A percentile compares a stretch with the other conserved stretches of the same genome.
phyloP scores from a whole-genome alignment of 1,140 invertebrate species.

The Amphibalanus amphitrite region DNA sequence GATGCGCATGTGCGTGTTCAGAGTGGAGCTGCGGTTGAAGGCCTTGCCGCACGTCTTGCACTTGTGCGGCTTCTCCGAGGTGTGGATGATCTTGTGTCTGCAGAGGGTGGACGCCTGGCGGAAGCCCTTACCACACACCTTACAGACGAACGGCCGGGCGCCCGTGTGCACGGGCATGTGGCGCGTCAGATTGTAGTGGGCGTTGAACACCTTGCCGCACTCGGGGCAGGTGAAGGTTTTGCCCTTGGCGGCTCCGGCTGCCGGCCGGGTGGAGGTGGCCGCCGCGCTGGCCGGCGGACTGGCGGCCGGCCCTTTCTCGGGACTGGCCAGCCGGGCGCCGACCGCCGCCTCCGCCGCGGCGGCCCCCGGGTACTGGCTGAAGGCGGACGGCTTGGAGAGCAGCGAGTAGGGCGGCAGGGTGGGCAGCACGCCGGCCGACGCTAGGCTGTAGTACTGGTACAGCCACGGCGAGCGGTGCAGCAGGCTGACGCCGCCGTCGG shows the following conservation, averaged over 20 bases:
- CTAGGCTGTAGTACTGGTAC: constrained; percentile 4
- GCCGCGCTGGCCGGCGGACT: constrained; percentile 11
- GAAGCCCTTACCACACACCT: constrained; percentile 94
- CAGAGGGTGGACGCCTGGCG: constrained; percentile 92
- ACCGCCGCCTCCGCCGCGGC: neutral
- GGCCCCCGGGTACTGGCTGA: neutral
- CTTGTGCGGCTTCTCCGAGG: constrained; percentile 89
- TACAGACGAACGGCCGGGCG: constrained; percentile 90
- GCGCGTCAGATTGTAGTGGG: constrained; percentile 93
- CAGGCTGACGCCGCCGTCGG: neutral
- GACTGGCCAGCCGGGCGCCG: constrained; percentile 24
- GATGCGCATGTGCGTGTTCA: constrained; percentile 93
- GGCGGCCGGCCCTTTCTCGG: constrained; percentile 16
- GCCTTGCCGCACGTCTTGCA: constrained; percentile 89
- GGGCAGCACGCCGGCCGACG: neutral
- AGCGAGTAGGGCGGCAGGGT: constrained; percentile 3
- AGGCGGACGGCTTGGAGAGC: constrained; percentile 5
- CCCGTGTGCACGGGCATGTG: constrained; percentile 99
- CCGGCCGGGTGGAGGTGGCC: constrained; percentile 15
- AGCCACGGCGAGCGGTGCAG: constrained; percentile 2
- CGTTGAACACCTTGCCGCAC: constrained; percentile 95
- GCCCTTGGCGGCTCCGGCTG: constrained; percentile 15
- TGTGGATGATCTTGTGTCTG: constrained; percentile 97
- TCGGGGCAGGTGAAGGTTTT: constrained; percentile 88
- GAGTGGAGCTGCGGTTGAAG: constrained; percentile 84